Evolutionary conservation across 2,797 vertebrate genomes (phyloP).

Genomic region (Loriculus beryllinus): DNA sequence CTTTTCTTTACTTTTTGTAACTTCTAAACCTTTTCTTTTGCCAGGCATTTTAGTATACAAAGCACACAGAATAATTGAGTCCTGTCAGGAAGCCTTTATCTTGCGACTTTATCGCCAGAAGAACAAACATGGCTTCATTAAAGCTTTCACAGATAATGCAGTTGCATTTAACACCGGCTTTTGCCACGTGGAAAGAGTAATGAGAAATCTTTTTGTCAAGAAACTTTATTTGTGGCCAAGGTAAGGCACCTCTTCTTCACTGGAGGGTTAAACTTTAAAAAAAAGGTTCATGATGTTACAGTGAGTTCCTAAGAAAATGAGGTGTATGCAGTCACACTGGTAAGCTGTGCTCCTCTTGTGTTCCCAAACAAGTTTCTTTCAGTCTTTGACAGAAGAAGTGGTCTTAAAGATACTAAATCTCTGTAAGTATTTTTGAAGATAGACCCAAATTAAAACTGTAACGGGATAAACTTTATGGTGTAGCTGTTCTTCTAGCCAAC

Average conservation of each 20-base stretch:
- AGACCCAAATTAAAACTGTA: background rate
- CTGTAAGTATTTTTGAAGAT: background rate
- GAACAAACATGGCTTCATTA: constrained; percentile 97
- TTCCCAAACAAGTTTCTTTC: background rate
- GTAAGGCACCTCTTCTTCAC: constrained; percentile 62
- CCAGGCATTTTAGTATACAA: constrained; percentile 94
- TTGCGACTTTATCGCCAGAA: constrained; percentile 95
- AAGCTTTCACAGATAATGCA: constrained; percentile 96
- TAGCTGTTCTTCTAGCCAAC: background rate
- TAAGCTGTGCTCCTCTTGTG: background rate
- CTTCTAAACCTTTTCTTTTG: background rate
- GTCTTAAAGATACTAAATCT: background rate
- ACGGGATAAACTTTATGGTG: background rate
- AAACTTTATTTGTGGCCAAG: constrained; percentile 97
- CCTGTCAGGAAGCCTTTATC: constrained; percentile 97
- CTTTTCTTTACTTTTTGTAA: background rate
- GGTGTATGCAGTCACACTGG: background rate
- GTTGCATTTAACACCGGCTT: constrained; percentile 91
- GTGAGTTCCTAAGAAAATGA: background rate
- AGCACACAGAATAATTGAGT: constrained; percentile 95
- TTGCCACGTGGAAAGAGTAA: constrained; percentile 95
- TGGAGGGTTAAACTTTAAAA: background rate
- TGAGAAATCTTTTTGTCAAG: constrained; percentile 95
- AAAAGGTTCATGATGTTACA: background rate
- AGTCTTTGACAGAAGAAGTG: background rate